phyloP scores from a whole-genome alignment of 1,140 invertebrate genomes.

The Lasioglossum baleicum region DNA sequence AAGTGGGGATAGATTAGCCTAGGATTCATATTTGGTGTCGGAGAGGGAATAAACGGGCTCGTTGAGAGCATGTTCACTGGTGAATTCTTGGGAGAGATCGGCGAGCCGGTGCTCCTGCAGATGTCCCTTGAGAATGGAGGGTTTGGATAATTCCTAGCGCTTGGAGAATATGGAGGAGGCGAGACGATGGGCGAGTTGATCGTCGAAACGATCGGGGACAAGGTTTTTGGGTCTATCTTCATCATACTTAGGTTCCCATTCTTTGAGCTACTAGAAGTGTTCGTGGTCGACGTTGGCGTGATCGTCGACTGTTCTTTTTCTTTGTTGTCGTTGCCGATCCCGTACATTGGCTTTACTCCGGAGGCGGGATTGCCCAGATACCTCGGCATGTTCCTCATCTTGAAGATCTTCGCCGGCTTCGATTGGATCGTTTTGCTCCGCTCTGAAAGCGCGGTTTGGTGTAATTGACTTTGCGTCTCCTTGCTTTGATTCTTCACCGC shows the following conservation, averaged over 20 bases:
- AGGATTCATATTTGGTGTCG: conserved; percentile 80
- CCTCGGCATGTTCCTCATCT: conserved; percentile 81
- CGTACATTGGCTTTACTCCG: conserved; percentile 83
- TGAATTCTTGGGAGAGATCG: conserved; percentile 72
- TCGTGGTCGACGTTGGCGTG: conserved; percentile 50
- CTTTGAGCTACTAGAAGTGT: conserved; percentile 61
- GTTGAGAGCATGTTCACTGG: conserved; percentile 77
- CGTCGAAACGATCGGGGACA: conserved; percentile 79
- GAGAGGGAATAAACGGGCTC: conserved; percentile 81
- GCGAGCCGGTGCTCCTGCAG: conserved; percentile 66
- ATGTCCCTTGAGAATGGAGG: conserved; percentile 71
- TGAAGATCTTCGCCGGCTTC: conserved; percentile 82
- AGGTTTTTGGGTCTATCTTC: conserved; percentile 83
- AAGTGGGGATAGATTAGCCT: conserved; percentile 77
- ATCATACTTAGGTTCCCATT: conserved; percentile 76
- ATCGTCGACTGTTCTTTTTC: conserved; percentile 68
- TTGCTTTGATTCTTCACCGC: conserved; percentile 75
- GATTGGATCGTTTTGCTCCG: conserved; percentile 71
- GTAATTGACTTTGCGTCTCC: conserved; percentile 39
- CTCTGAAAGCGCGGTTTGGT: conserved; percentile 53
- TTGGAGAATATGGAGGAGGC: conserved; percentile 78
- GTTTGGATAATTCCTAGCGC: conserved; percentile 75
- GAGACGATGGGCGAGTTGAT: conserved; percentile 72
- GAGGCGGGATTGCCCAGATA: conserved; percentile 83
- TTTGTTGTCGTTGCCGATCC: conserved; percentile 72